Conservation (phyloP, 2,113 vertebrate species). For the Pedionomus torquatus region DNA sequence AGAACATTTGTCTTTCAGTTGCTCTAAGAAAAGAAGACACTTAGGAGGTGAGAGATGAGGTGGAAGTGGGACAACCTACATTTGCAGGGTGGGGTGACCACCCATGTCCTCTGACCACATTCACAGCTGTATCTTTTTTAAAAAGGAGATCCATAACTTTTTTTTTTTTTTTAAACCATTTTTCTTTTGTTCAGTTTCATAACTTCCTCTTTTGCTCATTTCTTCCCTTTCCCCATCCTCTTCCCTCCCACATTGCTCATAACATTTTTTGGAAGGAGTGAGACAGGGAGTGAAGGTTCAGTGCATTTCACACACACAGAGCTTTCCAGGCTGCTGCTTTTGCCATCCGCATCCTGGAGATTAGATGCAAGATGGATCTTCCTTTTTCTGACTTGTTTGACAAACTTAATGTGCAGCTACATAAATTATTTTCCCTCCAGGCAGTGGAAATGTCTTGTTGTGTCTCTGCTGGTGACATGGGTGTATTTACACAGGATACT, state of each 20-base stretch:
- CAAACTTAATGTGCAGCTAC: conserved; percentile 23
- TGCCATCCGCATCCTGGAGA: not conserved
- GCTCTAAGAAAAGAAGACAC: not conserved
- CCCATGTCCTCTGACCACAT: not conserved
- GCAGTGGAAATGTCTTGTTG: not conserved
- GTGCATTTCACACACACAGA: not conserved
- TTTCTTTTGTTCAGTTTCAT: not conserved
- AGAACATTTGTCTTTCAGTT: not conserved
- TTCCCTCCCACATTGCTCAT: not conserved
- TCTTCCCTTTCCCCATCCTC: not conserved
- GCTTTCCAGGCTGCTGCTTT: conserved; percentile 22
- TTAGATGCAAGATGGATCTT: conserved; percentile 9
- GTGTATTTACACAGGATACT: not conserved
- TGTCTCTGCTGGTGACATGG: not conserved
- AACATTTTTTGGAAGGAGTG: not conserved
- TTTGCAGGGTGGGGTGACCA: not conserved
- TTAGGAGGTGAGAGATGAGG: not conserved
- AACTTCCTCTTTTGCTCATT: not conserved
- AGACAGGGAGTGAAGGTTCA: not conserved
- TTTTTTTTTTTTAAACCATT: not conserved
- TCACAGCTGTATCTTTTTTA: not conserved
- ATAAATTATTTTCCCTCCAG: conserved; percentile 39
- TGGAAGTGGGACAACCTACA: not conserved
- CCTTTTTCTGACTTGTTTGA: conserved; percentile 15
- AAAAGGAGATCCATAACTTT: not conserved